These are phyloP conservation scores for Sesia apiformis DNA, from an alignment of 2,888 invertebrate genomes.

Conservation along the genomic window DNA sequence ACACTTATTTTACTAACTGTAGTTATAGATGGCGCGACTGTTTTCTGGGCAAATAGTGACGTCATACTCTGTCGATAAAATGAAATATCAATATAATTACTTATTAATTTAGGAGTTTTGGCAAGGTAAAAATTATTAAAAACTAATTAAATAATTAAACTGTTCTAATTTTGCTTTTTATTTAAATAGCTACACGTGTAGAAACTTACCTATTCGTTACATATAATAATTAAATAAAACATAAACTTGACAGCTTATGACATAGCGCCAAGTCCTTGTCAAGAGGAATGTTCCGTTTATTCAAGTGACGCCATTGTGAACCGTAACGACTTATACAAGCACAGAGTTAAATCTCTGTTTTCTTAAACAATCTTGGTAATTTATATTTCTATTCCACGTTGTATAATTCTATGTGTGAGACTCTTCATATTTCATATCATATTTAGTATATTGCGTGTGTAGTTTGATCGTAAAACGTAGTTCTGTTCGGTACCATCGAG, in stretches of 20 bases:
- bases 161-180: background rate
- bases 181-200: background rate
- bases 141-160: background rate
- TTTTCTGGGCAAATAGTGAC: conserved; percentile 11
- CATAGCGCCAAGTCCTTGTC: conserved; percentile 26
- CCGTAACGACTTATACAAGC: conserved; percentile 82
- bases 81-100: background rate
- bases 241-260: conserved; percentile 22
- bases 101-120: background rate
- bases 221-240: conserved; percentile 4
- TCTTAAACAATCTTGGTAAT: conserved; percentile 78
- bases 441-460: conserved; percentile 53
- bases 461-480: conserved; percentile 55
- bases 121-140: background rate
- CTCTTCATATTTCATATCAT: conserved; percentile 47
- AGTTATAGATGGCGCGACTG: conserved; percentile 52
- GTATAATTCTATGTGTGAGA: conserved; percentile 58
- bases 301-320: conserved; percentile 88
- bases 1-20: conserved; percentile 32
- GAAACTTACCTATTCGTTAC: background rate
- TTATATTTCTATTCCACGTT: conserved; percentile 36
- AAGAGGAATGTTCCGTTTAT: conserved; percentile 52
- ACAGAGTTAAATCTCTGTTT: conserved; percentile 80
- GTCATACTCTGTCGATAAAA: conserved; percentile 2
- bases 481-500: conserved; percentile 75